A percentile compares a stretch with the other conserved stretches of the same genome.
Conservation (phyloP, 2,888 invertebrate genomes). For the Lithophane semibrunnea region DNA sequence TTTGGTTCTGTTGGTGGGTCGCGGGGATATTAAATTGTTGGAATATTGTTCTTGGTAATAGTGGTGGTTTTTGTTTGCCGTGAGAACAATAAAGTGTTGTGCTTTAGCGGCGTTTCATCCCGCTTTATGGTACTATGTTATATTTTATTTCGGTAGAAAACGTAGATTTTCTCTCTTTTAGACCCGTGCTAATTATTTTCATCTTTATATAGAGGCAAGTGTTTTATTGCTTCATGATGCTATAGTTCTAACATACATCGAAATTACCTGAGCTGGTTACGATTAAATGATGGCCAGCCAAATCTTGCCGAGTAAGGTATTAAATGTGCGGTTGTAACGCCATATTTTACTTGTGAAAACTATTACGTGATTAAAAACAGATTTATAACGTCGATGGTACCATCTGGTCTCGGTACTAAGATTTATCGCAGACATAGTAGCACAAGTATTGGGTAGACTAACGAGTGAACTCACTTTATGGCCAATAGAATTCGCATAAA, state of each 20-base stretch:
- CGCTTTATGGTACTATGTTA: neutral
- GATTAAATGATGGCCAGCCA: neutral
- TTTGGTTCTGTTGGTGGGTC: slow-evolving; percentile 10
- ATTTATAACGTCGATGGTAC: slow-evolving; percentile 55
- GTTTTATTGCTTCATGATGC: neutral
- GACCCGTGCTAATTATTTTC: neutral
- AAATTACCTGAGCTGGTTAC: neutral
- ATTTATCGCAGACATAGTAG: slow-evolving; percentile 47
- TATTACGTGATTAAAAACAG: slow-evolving; percentile 42
- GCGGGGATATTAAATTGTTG: slow-evolving; percentile 34
- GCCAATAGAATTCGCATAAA: slow-evolving; percentile 55
- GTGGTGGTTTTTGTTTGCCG: neutral
- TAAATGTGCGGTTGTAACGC: slow-evolving; percentile 20
- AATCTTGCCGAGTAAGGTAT: slow-evolving; percentile 1
- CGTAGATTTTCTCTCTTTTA: neutral
- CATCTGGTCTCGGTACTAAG: slow-evolving; percentile 58
- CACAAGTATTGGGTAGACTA: slow-evolving; percentile 45
- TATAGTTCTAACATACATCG: neutral
- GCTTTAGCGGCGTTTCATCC: neutral
- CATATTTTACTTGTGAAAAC: slow-evolving; percentile 34
- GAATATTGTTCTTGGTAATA: slow-evolving; percentile 36
- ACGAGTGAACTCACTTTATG: slow-evolving; percentile 38
- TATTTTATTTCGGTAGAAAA: neutral
- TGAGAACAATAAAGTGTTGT: slow-evolving; percentile 7
- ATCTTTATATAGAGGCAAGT: neutral